phyloP scores from a whole-genome alignment of 2,113 vertebrate species.

The Forbesichthys papilliferus region DNA sequence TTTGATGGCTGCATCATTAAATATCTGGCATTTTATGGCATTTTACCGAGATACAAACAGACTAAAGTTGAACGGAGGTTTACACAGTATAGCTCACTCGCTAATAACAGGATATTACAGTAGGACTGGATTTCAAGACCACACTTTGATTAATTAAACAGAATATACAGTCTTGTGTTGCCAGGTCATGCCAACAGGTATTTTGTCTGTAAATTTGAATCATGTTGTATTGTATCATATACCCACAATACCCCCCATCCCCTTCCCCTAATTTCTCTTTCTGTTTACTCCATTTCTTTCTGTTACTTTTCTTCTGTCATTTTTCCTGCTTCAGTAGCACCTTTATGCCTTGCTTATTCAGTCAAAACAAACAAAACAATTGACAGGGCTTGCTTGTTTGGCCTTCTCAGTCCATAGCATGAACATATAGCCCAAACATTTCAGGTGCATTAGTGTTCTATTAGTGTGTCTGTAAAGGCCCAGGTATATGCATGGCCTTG shows the following conservation, averaged over 20 bases:
- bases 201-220: not conserved
- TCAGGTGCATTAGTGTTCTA: constrained; percentile 2
- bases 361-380: no score
- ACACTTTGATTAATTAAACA: constrained; percentile 14
- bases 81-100: not conserved
- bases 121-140: constrained; percentile 2
- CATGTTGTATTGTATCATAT: not conserved
- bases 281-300: no score
- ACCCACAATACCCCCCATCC: no score
- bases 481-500: no score
- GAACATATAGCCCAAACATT: not conserved
- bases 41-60: constrained; percentile 25
- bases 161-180: not conserved
- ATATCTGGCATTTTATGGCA: constrained; percentile 32
- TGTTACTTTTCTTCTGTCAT: no score
- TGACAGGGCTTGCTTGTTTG: no score
- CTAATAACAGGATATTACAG: constrained; percentile 26
- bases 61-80: not conserved
- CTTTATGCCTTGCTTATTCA: no score
- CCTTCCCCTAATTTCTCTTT: no score
- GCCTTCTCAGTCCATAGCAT: no score
- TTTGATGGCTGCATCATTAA: not conserved
- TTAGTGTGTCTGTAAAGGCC: no score
- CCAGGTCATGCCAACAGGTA: not conserved
- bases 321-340: no score